Evolutionary conservation across 2,113 vertebrate species (phyloP).

Genomic region (Maccullochella peelii): DNA sequence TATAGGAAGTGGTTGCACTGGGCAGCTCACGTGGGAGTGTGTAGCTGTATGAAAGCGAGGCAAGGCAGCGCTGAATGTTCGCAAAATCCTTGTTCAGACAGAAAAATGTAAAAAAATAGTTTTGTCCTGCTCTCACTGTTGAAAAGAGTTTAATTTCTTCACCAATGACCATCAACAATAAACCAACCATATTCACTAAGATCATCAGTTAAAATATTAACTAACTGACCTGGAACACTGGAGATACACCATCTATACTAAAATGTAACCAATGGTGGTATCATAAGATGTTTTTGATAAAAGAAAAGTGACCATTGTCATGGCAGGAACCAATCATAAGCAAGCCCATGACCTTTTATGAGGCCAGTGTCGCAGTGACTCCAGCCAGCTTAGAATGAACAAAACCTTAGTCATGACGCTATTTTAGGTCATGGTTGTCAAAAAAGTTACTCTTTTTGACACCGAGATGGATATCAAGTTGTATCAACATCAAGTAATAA

Average conservation of each 20-base stretch:
- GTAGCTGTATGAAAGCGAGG: too few species aligned
- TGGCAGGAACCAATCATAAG: not conserved
- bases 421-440: not conserved
- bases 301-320: not conserved
- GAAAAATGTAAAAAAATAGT: too few species aligned
- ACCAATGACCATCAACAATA: too few species aligned
- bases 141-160: too few species aligned
- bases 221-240: not conserved
- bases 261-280: not conserved
- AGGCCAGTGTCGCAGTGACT: not conserved
- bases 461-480: not conserved
- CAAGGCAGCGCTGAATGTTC: too few species aligned
- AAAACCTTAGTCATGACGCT: not conserved
- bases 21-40: too few species aligned
- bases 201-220: not conserved
- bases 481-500: constrained; percentile 4
- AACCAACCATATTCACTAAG: too few species aligned
- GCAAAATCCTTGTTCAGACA: too few species aligned
- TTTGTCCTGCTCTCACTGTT: too few species aligned
- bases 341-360: not conserved
- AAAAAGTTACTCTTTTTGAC: not conserved
- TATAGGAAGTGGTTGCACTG: not conserved
- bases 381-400: not conserved
- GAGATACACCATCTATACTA: not conserved
- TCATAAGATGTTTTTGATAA: not conserved